Evolutionary conservation across 2,888 invertebrate genomes (phyloP).

Genomic region (Steinernema scapterisci): DNA sequence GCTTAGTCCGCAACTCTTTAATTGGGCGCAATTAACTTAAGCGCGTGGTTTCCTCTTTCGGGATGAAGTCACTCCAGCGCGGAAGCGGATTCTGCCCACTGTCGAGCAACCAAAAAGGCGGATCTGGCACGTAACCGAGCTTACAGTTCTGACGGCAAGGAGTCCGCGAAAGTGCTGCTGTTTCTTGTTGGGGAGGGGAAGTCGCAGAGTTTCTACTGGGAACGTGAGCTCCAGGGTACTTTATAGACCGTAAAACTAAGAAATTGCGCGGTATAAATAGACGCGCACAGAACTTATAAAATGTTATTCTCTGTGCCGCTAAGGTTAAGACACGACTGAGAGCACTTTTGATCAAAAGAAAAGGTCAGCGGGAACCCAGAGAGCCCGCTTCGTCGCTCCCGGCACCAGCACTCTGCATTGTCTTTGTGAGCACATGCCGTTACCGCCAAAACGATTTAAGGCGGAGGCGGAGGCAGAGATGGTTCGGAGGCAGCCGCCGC

Average conservation of each 20-base stretch:
- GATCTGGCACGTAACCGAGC: no score
- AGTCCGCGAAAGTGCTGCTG: no score
- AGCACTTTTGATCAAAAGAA: neutral
- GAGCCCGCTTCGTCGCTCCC: neutral
- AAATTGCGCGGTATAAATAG: conserved; percentile 22
- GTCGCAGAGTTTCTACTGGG: conserved; percentile 12
- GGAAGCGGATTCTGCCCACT: no score
- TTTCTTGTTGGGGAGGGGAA: neutral
- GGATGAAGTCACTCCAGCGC: neutral
- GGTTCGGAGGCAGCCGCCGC: conserved; percentile 27
- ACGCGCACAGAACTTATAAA: neutral
- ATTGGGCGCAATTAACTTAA: neutral
- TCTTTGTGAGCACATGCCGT: neutral
- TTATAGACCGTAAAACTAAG: conserved; percentile 19
- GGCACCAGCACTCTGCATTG: neutral
- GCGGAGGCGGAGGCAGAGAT: neutral
- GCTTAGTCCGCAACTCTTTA: neutral
- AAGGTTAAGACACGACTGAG: neutral
- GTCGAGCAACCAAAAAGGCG: no score
- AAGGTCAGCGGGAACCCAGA: neutral
- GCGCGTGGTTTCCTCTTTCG: neutral
- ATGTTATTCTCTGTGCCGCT: neutral
- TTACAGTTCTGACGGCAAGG: no score
- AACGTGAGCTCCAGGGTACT: neutral
- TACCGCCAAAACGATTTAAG: neutral